Evolutionary conservation across 1,140 invertebrate genomes (phyloP), one percentile per base, ranked within the genome.

Genomic region (Drosophila parvula): DNA sequence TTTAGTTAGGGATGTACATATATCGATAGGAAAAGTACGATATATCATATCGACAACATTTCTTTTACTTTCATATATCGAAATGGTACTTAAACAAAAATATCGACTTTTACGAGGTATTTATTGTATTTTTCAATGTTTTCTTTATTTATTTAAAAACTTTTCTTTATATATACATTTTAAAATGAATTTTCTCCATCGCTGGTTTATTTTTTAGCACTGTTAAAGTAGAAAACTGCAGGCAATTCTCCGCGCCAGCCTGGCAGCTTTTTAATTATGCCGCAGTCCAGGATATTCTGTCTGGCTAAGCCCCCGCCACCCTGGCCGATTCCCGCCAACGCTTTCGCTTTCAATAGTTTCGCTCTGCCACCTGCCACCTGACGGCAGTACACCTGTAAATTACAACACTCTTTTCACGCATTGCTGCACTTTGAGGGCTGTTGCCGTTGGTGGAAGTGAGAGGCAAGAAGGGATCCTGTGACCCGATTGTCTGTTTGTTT

Each of bases 381-480:
- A 27, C 67, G 40, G 22, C 36, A 41, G 68, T 55, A 59, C 44
- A 70, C 56, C 77, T 84, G 84, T 89, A 89, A 88, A 83, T 89
- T 84, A 89, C 83, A 78, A 80, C 68, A 89, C 79, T 74, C 69
- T 80, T 89, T 88, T 88, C 83, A 88, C 84, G 84, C 77, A 64
- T 71, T 78, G 73, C 77, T 89, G 83, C 83, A 89, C 84, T 88
- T 88, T 78, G 80, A 10, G 69, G 83, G 61, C 56, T 84, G 60
- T 38, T 65, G 53, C 40, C 22, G 28, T 18, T 18, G 55, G 59
- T 28, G 44, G 47, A 38, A 34, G 40, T 41, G 38, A 50, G 48
- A 50, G 48, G 48, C 48, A 50, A 16, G 53, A 69, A 68, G 67
- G 63, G 78, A 64, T 64, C 48, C 48, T 34, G 68, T 59, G 47